These are phyloP conservation scores for Mythimna pallens DNA, from an alignment of 2,888 invertebrate species.

Conservation along the genomic window DNA sequence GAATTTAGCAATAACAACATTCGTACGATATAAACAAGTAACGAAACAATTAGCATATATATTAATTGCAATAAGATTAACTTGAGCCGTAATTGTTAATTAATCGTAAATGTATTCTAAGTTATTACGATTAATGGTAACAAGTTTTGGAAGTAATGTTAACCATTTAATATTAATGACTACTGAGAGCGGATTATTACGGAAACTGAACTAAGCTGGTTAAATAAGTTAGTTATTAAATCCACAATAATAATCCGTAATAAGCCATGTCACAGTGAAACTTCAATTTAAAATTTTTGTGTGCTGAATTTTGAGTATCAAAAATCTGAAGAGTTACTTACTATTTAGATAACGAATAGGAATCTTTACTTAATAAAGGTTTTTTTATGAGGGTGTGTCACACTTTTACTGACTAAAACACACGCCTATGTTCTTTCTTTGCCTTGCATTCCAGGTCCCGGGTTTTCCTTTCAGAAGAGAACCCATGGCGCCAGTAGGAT, in stretches of 20 bases:
- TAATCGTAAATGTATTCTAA: conserved; percentile 31
- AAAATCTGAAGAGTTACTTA: neutral
- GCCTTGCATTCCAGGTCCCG: too few species aligned
- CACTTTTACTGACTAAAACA: too few species aligned
- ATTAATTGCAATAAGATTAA: conserved; percentile 44
- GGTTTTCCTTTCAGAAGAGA: too few species aligned
- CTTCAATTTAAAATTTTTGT: neutral
- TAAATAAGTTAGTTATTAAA: neutral
- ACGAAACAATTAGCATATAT: conserved; percentile 15
- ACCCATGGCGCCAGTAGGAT: too few species aligned
- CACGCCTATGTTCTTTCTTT: too few species aligned
- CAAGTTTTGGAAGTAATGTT: conserved; percentile 36
- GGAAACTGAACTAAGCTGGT: conserved; percentile 17
- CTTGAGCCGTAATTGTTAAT: conserved; percentile 28
- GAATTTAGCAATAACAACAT: neutral
- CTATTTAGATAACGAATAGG: neutral
- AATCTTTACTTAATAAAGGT: too few species aligned
- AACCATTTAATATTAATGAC: conserved; percentile 48
- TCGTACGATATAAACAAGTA: conserved; percentile 8
- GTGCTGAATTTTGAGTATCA: neutral
- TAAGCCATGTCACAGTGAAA: too few species aligned
- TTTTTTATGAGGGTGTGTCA: too few species aligned
- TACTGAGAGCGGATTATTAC: conserved; percentile 28
- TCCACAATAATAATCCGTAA: too few species aligned
- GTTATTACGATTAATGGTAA: conserved; percentile 42